Conservation (phyloP, 1,140 invertebrate species). For the Yoshiicerus persimilis region DNA sequence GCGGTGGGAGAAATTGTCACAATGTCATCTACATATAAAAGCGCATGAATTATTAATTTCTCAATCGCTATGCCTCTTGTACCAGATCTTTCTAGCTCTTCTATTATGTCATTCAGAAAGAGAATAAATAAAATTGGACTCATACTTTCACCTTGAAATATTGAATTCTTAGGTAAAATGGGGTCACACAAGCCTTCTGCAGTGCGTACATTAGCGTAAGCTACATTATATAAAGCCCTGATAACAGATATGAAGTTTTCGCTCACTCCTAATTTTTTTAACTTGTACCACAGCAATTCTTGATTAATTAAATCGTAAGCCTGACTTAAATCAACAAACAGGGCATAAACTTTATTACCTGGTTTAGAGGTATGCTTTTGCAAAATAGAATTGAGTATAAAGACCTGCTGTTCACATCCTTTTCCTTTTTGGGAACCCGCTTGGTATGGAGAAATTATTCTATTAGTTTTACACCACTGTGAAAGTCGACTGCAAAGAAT, state of each 20-base stretch:
- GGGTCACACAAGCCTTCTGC: neutral
- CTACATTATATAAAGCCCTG: neutral
- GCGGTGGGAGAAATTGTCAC: neutral
- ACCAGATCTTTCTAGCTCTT: neutral
- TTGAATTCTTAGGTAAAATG: neutral
- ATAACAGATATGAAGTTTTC: conserved; percentile 15
- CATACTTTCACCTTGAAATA: conserved; percentile 36
- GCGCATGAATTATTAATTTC: neutral
- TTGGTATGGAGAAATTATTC: neutral
- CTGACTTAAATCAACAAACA: conserved; percentile 33
- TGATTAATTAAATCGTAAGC: conserved; percentile 35
- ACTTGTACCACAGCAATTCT: conserved; percentile 17
- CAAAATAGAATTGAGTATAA: neutral
- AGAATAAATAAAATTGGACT: conserved; percentile 31
- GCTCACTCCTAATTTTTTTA: conserved; percentile 18
- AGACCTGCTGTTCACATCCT: neutral
- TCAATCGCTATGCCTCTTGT: neutral
- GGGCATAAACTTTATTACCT: conserved; percentile 29
- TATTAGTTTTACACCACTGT: neutral
- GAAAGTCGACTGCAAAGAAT: neutral
- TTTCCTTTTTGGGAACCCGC: neutral
- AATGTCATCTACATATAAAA: conserved; percentile 38
- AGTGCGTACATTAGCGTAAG: neutral
- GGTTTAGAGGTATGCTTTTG: neutral
- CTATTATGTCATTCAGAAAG: neutral